These are phyloP conservation scores for Tetheella fluctuosa DNA, from an alignment of 2,888 invertebrate species.

Conservation along the genomic window DNA sequence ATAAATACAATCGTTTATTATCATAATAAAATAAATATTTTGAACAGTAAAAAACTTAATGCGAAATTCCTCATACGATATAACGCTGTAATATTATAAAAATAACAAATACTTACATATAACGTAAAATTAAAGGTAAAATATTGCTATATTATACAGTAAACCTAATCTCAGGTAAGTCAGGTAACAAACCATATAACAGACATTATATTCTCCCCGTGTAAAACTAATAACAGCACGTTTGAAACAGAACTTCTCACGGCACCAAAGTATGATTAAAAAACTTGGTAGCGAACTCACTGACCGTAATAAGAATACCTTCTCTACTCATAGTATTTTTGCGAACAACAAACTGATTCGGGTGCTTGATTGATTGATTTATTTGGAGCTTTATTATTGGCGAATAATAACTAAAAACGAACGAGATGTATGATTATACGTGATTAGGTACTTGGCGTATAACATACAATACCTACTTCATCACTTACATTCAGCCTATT, in stretches of 20 bases:
- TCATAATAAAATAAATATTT: no score
- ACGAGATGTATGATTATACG: constrained; percentile 25
- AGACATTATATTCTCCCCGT: constrained; percentile 28
- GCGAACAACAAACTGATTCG: constrained; percentile 21
- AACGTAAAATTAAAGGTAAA: background rate
- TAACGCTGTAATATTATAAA: background rate
- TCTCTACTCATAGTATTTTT: constrained; percentile 23
- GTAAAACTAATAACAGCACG: constrained; percentile 44
- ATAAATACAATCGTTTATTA: no score
- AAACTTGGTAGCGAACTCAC: constrained; percentile 53
- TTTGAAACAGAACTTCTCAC: constrained; percentile 45
- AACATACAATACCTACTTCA: no score
- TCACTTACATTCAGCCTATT: no score
- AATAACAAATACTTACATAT: background rate
- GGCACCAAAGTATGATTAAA: constrained; percentile 60
- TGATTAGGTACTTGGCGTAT: constrained; percentile 33
- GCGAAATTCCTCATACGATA: background rate
- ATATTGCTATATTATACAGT: background rate
- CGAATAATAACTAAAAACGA: constrained; percentile 41
- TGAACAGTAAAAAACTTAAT: background rate
- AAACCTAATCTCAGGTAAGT: background rate
- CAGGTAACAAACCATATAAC: constrained; percentile 5
- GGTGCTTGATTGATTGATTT: constrained; percentile 48
- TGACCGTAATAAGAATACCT: constrained; percentile 46
- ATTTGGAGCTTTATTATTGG: constrained; percentile 44